These are phyloP conservation scores for Chrysolina haemoptera DNA, from an alignment of 2,888 invertebrate genomes.

Conservation along the genomic window DNA sequence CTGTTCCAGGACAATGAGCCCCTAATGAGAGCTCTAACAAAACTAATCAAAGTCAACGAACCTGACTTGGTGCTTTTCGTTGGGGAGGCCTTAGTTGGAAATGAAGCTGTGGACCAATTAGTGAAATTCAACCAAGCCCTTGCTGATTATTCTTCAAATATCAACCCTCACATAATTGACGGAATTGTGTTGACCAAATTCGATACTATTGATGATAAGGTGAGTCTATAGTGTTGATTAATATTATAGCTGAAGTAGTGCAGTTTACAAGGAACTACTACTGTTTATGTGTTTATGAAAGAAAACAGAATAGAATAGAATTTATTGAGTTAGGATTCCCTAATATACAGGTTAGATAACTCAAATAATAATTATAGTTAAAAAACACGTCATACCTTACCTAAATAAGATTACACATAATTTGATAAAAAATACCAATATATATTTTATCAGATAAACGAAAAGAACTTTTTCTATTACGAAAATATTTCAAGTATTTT, in stretches of 20 bases:
- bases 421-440: too few relatives aligned
- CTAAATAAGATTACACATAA: too few relatives aligned
- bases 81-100: conserved; percentile 99
- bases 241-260: too few relatives aligned
- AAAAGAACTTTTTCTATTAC: too few relatives aligned
- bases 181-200: conserved; percentile 99
- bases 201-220: conserved; percentile 99
- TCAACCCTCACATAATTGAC: conserved; percentile 94
- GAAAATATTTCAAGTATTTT: too few relatives aligned
- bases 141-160: conserved; percentile 87
- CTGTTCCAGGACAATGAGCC: conserved; percentile 90
- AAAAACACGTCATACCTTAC: too few relatives aligned
- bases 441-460: too few relatives aligned
- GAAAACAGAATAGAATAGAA: not conserved
- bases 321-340: too few relatives aligned
- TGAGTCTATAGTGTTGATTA: conserved; percentile 38
- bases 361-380: too few relatives aligned
- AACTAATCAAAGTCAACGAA: conserved; percentile 97
- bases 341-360: too few relatives aligned
- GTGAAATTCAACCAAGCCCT: conserved; percentile 99
- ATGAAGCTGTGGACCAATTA: conserved; percentile 99
- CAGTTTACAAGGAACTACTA: too few relatives aligned
- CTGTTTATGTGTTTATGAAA: too few relatives aligned
- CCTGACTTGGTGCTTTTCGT: conserved; percentile 99
- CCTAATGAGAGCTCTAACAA: conserved; percentile 96